phyloP scores from a whole-genome alignment of 2,113 vertebrate genomes.

The Lutjanus erythropterus region DNA sequence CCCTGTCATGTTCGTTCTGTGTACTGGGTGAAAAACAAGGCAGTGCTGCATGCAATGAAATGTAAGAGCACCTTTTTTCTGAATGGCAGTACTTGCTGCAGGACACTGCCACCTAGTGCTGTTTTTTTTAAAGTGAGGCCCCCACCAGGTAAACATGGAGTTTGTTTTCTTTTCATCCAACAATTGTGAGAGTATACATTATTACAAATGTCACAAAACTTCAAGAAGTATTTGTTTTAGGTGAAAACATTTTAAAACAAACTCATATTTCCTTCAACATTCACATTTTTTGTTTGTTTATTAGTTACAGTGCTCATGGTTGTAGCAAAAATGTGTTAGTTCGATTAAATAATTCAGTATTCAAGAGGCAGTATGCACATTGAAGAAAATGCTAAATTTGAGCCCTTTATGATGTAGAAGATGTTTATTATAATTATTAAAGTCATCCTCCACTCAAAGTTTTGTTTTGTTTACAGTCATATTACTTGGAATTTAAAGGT shows the following conservation, averaged over 20 bases:
- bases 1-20: slow-evolving; percentile 41
- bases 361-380: background rate
- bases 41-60: slow-evolving; percentile 57
- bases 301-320: background rate
- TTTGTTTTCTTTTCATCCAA: slow-evolving; percentile 1
- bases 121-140: slow-evolving; percentile 12
- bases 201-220: background rate
- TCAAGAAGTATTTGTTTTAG: background rate
- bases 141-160: background rate
- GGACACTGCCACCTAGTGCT: slow-evolving; percentile 76
- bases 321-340: background rate
- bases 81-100: slow-evolving; percentile 54
- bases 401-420: background rate
- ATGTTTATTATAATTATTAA: too few relatives aligned
- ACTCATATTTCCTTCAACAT: background rate
- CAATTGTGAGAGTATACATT: background rate
- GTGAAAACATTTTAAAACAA: background rate
- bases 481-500: too few relatives aligned
- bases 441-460: background rate
- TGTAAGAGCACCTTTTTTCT: slow-evolving; percentile 50
- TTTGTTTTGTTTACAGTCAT: background rate
- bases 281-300: background rate
- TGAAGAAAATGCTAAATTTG: background rate
- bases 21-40: slow-evolving; percentile 21
- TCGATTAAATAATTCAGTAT: background rate